Evolutionary conservation across 2,888 invertebrate genomes (phyloP), one percentile per base, ranked within the genome.

Genomic region (Lathronympha strigana): DNA sequence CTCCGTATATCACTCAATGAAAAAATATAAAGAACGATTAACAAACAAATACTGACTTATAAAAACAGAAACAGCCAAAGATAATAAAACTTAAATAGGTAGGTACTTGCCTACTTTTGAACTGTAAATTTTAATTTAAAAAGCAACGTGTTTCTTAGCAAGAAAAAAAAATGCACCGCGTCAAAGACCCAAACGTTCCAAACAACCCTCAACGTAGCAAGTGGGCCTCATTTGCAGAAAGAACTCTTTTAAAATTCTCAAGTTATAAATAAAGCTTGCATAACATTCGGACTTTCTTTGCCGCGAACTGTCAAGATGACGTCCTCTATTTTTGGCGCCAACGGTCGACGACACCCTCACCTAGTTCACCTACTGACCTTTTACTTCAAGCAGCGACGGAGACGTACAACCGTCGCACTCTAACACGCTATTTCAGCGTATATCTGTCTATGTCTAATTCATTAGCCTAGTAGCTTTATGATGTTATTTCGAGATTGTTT

Each of bases 361-460:
- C 75, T 69, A 74, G 66, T 75, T 69, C 67, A 73, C 72, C 75
- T 69, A 74, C 67, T 75, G 71, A 74, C 75, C 75, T 74, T 75
- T 74, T 67, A 36, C 33, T 55, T 66, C 58, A 68, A 73, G 73
- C 49, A 47, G 72, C 70, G 73, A 69, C 73, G 68, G 71, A 67
- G 55, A 58, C 60, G 21, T 70, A 71, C 43, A 68, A 0, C 62
- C 60, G 67, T 78, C 81, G 67, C 73, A 63, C 17, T 80, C 69
- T 15, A 62, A 31, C 72, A 2, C 40, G 17, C 1, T 3, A 1
- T 4, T 23, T 38, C 8, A 11, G 38, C n/a, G 61, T 75, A 71
- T 45, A 53, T 19, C 9, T 23, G 69, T 82, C 77, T 72, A 76
- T 6, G 36, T 79, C 71, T 33, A 61, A 74, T 69, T 83, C 79